Conservation (phyloP, 1,140 invertebrate genomes). For the Apolygus lucorum region DNA sequence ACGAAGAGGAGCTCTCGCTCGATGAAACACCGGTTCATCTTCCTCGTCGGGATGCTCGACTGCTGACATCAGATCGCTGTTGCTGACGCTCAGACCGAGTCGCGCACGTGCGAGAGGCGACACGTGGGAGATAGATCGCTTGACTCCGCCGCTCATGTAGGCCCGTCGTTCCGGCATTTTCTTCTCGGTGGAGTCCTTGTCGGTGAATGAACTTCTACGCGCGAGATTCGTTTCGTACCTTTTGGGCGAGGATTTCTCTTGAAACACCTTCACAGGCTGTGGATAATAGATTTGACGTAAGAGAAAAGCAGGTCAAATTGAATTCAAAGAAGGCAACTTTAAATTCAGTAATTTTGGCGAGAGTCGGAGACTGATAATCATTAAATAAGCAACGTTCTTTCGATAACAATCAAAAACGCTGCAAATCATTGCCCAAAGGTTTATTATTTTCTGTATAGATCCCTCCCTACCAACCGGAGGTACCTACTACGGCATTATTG, state of each 20-base stretch:
- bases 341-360: too few relatives aligned
- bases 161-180: not conserved
- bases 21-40: not conserved
- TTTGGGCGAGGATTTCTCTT: too few relatives aligned
- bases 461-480: too few relatives aligned
- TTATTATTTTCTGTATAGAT: too few relatives aligned
- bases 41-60: not conserved
- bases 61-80: not conserved
- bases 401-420: too few relatives aligned
- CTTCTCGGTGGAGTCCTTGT: slow-evolving; percentile 9
- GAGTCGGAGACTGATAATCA: too few relatives aligned
- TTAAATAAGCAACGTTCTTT: too few relatives aligned
- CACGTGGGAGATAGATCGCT: slow-evolving; percentile 32
- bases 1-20: not conserved
- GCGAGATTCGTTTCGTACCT: slow-evolving; percentile 26
- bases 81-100: not conserved
- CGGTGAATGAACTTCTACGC: slow-evolving; percentile 30
- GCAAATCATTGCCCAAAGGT: too few relatives aligned
- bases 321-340: too few relatives aligned
- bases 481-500: too few relatives aligned
- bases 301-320: too few relatives aligned
- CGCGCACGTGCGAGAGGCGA: slow-evolving; percentile 23
- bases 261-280: slow-evolving; percentile 32
- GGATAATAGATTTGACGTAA: too few relatives aligned
- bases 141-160: slow-evolving; percentile 21